A percentile compares a stretch with the other conserved stretches of the same genome.
These are phyloP conservation scores for Propsilocerus akamusi DNA, from an alignment of 1,140 invertebrate genomes.

Conservation along the genomic window DNA sequence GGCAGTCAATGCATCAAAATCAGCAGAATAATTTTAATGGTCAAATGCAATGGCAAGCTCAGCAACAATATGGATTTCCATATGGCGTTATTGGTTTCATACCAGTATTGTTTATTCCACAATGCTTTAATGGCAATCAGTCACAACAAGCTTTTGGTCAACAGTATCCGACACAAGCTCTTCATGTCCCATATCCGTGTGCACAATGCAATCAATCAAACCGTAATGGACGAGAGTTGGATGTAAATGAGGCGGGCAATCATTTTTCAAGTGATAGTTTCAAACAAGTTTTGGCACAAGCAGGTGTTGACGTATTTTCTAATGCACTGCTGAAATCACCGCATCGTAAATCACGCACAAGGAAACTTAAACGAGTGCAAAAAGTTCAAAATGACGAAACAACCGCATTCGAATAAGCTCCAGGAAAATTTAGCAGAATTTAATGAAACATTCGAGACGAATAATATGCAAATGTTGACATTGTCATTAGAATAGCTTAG, in stretches of 20 bases:
- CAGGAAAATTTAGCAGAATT: too few relatives aligned
- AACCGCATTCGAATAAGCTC: background rate
- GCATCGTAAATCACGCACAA: background rate
- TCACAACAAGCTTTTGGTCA: background rate
- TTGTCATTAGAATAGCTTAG: too few relatives aligned
- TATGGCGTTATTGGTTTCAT: slow-evolving; percentile 1
- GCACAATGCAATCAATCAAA: background rate
- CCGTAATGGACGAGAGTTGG: background rate
- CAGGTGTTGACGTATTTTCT: background rate
- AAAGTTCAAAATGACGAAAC: background rate
- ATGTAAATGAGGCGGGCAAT: background rate
- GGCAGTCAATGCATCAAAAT: too few relatives aligned
- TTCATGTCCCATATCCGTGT: background rate
- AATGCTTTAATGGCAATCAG: background rate
- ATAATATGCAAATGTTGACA: too few relatives aligned
- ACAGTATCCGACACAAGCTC: background rate
- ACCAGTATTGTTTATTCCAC: background rate
- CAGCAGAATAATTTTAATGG: background rate
- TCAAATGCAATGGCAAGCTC: background rate
- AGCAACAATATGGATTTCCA: background rate
- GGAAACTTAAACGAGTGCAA: background rate
- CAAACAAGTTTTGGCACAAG: background rate
- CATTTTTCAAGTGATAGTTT: slow-evolving; percentile 1
- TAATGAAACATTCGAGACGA: too few relatives aligned
- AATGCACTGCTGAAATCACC: background rate